phyloP scores from a whole-genome alignment of 2,113 vertebrate genomes.

The Phalacrocorax pelagicus region DNA sequence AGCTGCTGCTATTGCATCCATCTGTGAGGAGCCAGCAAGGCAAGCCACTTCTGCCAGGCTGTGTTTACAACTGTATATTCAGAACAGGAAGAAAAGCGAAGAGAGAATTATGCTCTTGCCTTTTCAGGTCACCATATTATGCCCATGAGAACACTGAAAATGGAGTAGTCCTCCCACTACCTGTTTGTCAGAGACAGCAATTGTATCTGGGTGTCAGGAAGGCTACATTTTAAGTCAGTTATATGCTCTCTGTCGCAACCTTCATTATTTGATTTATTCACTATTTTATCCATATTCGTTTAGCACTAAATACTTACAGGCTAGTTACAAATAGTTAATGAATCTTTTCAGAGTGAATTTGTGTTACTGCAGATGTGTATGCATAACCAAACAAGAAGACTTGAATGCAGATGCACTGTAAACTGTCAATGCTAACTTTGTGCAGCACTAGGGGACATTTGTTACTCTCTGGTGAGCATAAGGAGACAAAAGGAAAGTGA shows the following conservation, averaged over 20 bases:
- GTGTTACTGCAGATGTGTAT: not conserved
- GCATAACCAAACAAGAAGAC: not conserved
- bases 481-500: not conserved
- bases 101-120: not conserved
- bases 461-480: not conserved
- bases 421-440: not conserved
- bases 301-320: not conserved
- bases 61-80: not conserved
- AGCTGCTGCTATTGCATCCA: not conserved
- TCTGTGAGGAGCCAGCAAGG: not conserved
- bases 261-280: not conserved
- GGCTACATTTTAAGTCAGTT: not conserved
- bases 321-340: not conserved
- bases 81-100: not conserved
- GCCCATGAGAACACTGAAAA: not conserved
- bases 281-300: not conserved
- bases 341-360: not conserved
- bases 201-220: not conserved
- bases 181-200: not conserved
- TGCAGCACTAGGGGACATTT: not conserved
- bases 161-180: not conserved
- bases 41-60: not conserved
- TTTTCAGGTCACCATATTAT: not conserved
- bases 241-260: not conserved
- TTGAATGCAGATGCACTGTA: not conserved